These are phyloP conservation scores for Rhamnusium bicolor DNA, from an alignment of 2,888 invertebrate species.

Conservation along the genomic window DNA sequence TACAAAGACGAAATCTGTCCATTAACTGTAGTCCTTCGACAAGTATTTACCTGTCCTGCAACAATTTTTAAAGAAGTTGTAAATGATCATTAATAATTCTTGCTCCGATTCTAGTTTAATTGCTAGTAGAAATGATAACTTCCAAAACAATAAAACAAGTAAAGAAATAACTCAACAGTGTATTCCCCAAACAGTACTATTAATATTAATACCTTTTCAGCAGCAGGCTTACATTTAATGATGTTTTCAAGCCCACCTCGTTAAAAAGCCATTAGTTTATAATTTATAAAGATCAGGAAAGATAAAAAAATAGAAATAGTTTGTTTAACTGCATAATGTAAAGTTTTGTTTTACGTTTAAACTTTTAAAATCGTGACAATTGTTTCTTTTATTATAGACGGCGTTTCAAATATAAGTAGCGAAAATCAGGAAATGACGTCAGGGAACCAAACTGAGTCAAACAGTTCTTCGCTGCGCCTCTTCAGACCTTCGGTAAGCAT, in stretches of 20 bases:
- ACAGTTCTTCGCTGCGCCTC: conserved; percentile 41
- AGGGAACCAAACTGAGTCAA: conserved; percentile 37
- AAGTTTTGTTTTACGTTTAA: conserved; percentile 17
- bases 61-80: no score
- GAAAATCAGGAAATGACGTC: conserved; percentile 44
- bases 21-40: no score
- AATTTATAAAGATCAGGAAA: background rate
- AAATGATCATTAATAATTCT: no score
- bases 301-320: background rate
- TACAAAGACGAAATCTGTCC: no score
- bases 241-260: background rate
- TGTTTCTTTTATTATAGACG: conserved; percentile 41
- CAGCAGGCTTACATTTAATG: background rate
- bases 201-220: background rate
- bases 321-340: background rate
- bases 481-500: conserved; percentile 44
- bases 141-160: no score
- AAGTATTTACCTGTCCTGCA: no score
- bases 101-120: no score
- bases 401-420: conserved; percentile 31
- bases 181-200: background rate
- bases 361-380: conserved; percentile 11
- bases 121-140: no score
- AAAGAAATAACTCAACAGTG: background rate
- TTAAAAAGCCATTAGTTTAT: background rate